Evolutionary conservation across 1,140 invertebrate species (phyloP), one percentile per base, ranked within the genome.

Genomic region (Drosophila yakuba): DNA sequence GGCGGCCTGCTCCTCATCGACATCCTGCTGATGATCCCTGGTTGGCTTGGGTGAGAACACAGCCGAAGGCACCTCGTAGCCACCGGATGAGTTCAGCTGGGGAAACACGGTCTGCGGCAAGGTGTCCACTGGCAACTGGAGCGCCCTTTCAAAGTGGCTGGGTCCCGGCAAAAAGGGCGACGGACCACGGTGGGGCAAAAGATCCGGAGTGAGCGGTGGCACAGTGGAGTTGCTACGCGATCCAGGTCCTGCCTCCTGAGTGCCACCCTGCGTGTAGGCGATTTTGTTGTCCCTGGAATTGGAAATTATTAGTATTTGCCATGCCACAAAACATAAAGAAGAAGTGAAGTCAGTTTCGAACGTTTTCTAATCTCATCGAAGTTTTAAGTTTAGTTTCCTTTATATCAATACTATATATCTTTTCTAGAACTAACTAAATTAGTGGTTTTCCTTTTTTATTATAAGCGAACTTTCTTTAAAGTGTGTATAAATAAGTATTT

Each of bases 61-160:
- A 54, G 47, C 39, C 32, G 76, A 32, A 0, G 84, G 78, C 14
- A 74, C 43, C 45, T 91, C 86, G 75, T 92, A 92, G 4, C 91
- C 90, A 15, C 90, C 91, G 6, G 91, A 91, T 3, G 78, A 60
- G 48, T 92, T 92, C n/a, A 92, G 54, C 64, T 91, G 82, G 28
- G 93, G 93, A 76, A 93, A 93, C 62, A 92, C 92, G 41, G 93
- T 93, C 66, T 93, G 91, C 15, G 93, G 93, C 62, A 93, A 77
- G 14, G 90, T 80, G 39, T 92, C 80, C 43, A 92, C 73, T 2
- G 92, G 93, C 47, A 91, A 45, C 51, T 86, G 84, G 28, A 92
- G 25, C 0, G 92, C 92, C 25, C 85, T 82, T 45, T 91, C 90
- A 54, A 91, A 91, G 25, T 91, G 90, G 36, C 91, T 91, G 12